These are phyloP conservation scores for Rhamnusium bicolor DNA, from an alignment of 2,888 invertebrate species.

Conservation along the genomic window DNA sequence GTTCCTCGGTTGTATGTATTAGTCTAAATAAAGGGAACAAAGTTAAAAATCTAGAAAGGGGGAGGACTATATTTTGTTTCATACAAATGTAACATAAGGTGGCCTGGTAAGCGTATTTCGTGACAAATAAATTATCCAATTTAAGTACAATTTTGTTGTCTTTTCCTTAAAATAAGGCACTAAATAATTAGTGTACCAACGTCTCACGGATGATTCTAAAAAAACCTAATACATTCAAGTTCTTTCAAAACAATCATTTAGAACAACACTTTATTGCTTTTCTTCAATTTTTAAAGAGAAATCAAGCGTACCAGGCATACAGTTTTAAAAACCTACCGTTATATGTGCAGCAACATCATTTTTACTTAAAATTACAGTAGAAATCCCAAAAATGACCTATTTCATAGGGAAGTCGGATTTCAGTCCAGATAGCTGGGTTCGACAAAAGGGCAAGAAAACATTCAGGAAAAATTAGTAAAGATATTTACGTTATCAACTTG, in stretches of 20 bases:
- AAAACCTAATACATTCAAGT: neutral
- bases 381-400: constrained; percentile 25
- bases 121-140: neutral
- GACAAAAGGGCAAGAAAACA: neutral
- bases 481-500: neutral
- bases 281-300: constrained; percentile 7
- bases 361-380: constrained; percentile 23
- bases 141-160: neutral
- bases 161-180: constrained; percentile 43
- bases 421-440: neutral
- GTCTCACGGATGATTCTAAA: neutral
- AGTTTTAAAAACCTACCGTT: constrained; percentile 27
- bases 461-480: neutral
- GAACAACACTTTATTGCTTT: constrained; percentile 7
- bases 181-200: constrained; percentile 20
- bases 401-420: neutral
- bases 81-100: neutral
- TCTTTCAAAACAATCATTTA: neutral
- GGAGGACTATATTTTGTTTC: neutral
- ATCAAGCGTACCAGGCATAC: constrained; percentile 40
- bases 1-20: constrained; percentile 25
- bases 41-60: constrained; percentile 34
- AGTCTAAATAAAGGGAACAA: constrained; percentile 31
- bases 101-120: constrained; percentile 23
- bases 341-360: constrained; percentile 37